Conservation (phyloP, 2,113 vertebrate species). For the Pitta sordida region DNA sequence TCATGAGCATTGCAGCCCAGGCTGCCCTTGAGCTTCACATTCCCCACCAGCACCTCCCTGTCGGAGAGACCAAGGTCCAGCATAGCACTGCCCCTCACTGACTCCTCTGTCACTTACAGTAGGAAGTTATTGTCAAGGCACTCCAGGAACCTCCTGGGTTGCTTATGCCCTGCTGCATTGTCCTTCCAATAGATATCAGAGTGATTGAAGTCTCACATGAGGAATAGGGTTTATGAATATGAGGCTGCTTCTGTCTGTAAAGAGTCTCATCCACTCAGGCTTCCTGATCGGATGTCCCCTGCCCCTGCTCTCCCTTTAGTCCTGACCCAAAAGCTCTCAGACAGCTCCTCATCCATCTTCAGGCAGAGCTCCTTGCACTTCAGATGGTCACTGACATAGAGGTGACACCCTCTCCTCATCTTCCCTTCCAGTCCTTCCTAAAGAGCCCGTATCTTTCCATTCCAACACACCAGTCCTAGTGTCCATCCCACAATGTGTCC, state of each 20-base stretch:
- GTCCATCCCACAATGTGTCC: background rate
- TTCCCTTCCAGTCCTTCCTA: too few species aligned
- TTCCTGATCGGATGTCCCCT: background rate
- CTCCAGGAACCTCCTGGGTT: background rate
- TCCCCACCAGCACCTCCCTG: background rate
- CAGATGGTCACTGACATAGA: background rate
- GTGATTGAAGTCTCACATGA: background rate
- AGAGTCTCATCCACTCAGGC: background rate
- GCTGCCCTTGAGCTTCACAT: background rate
- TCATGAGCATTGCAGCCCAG: background rate
- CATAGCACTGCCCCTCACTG: background rate
- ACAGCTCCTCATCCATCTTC: background rate
- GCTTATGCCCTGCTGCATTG: background rate
- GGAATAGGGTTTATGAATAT: background rate
- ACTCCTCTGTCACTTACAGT: background rate
- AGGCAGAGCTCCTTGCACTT: background rate
- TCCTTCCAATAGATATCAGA: background rate
- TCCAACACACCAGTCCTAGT: too few species aligned
- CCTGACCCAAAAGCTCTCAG: background rate
- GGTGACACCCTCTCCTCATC: too few species aligned
- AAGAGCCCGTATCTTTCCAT: too few species aligned
- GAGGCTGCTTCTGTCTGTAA: background rate
- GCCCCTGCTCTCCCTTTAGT: background rate
- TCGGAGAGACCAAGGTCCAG: background rate
- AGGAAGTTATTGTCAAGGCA: background rate